Evolutionary conservation across 2,113 vertebrate genomes (phyloP).

Genomic region (Labeo catla): DNA sequence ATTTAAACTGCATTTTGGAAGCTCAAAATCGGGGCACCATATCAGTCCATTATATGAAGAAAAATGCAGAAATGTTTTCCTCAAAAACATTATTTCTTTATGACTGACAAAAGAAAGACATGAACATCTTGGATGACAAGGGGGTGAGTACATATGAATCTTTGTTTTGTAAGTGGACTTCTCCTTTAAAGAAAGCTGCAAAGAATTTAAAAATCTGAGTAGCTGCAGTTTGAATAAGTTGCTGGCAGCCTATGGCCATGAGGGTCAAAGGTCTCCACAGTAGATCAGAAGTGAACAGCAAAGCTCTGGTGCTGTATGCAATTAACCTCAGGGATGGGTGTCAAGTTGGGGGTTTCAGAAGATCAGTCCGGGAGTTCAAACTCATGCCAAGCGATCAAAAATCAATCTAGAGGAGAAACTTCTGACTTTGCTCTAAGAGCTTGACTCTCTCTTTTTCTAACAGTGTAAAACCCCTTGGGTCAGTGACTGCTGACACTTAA

Average conservation of each 20-base stretch:
- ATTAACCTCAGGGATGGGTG: conserved; percentile 1
- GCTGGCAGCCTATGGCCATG: background rate
- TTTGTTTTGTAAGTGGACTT: too few relatives aligned
- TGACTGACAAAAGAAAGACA: too few relatives aligned
- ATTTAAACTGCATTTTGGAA: too few relatives aligned
- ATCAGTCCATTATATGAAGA: too few relatives aligned
- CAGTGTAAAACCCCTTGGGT: background rate
- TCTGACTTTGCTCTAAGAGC: background rate
- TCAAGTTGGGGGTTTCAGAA: background rate
- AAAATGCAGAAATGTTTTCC: too few relatives aligned
- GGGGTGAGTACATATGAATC: too few relatives aligned
- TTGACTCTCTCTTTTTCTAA: background rate
- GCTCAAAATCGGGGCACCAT: too few relatives aligned
- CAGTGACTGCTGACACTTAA: conserved; percentile 3
- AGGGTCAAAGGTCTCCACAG: conserved; percentile 17
- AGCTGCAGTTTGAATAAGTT: background rate
- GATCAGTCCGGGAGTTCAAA: background rate
- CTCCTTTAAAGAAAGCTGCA: too few relatives aligned
- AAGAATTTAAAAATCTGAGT: background rate
- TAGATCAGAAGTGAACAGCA: background rate
- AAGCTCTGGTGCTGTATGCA: conserved; percentile 11
- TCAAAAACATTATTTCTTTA: too few relatives aligned
- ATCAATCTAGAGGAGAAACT: background rate
- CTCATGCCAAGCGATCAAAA: background rate
- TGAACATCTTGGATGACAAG: too few relatives aligned